Evolutionary conservation across 2,888 invertebrate species (phyloP), one percentile per base, ranked within the genome.

Genomic region (Drosophila algonquin): DNA sequence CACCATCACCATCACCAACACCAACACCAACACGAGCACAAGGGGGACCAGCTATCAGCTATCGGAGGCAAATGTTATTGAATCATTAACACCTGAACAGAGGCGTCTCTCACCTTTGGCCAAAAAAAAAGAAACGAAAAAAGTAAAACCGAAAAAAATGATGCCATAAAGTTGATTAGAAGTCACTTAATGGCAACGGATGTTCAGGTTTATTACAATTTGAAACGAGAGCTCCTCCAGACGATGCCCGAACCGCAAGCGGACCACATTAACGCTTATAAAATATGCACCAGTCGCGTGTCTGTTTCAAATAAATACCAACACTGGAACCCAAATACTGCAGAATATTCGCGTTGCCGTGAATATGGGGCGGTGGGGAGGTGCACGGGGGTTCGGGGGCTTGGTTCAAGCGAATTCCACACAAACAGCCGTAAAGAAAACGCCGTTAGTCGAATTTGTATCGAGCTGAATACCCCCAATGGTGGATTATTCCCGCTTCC

Each of bases 241-340:
- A 73, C 40, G 40, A 73, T 35, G 35, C 35, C 35, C 35, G 12
- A 35, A 21, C 35, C 40, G 40, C 8, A 35, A 14, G 50, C 32
- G 45, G 48, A 8, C 21, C 45, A 63, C 67, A 63, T 64, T 74
- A 72, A 54, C 52, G 58, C 81, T 82, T 79, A 80, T 89, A 89
- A 89, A 89, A 87, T 87, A 88, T 89, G 82, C 82, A 80, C 69
- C 65, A 68, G 65, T 89, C 86, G 89, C 89, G 85, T 89, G 89
- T 82, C 82, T 77, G 63, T 76, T 81, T 78, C 76, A 82, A 89
- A 89, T 89, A 89, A 89, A 89, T 89, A 86, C 8, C 8, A 8
- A 30, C 75, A 47, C 16, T 51, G 53, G 56, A 48, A 32, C 53
- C 44, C 35, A 35, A 35, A 12, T 12, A 35, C 35, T 35, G 35